Base-by-base conservation (phyloP, 2,797 vertebrate species). In the Dryobates pubescens region DNA sequence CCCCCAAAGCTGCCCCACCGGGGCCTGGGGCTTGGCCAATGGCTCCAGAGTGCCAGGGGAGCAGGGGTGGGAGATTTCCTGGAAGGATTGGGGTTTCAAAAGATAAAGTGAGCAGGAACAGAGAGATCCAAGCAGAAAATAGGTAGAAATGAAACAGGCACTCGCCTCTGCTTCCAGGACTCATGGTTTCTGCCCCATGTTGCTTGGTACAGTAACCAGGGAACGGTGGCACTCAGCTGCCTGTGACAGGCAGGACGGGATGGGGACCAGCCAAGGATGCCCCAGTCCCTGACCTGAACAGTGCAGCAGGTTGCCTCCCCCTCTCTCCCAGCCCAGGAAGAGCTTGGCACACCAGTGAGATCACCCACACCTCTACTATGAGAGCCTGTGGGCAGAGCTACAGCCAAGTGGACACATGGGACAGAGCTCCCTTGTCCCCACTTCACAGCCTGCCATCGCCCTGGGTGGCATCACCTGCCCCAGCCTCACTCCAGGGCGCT, bases 311-410 rank as follows among this genome's bases (percentile, higher is more conserved):
- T 18, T 2, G 12, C 32, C 38, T 54, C 14, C 17, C 4, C 13
- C 10, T 70, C n/a, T 27, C 19, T 77, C 20, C 63, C 34, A 22
- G 7, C 17, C 20, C 29, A 30, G 30, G 38, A 59, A 53, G 58
- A 7, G 18, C 30, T 90, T 27, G 23, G 16, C 12, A 2, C 3
- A 1, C 6, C 13, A 4, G 47, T 10, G n/a, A 13, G 26, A 36
- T 36, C 76, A 30, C 8, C 12, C 51, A 17, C 19, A 26, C 6
- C 34, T 36, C 30, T 0, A 0, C 17, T 22, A 6, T 0, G 0
- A 19, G 65, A 19, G 65, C 1, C 0, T 10, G n/a, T 13, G 36
- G 3, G 3, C 26, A 53, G 76, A 73, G 62, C 38, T 16, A 17
- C 0, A 0, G 6, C 17, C 41, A 41, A 10, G 4, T 12, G 7